phyloP scores from a whole-genome alignment of 2,888 invertebrate genomes.

The Xanthia icteritia region DNA sequence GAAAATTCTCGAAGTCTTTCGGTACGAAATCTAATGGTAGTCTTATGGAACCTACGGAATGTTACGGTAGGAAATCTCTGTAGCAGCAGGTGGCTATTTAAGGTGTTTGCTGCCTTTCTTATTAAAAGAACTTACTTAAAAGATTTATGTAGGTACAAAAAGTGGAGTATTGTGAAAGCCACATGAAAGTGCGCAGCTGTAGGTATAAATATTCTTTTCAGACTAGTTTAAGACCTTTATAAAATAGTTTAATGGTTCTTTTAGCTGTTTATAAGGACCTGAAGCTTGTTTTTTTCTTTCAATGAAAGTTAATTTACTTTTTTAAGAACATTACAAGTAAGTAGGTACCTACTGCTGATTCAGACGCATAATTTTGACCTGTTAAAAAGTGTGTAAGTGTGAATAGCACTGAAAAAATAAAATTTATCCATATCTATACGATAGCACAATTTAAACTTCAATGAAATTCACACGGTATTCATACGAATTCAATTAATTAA shows the following conservation, averaged over 20 bases:
- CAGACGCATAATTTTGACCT: not conserved
- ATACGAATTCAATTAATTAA: constrained; percentile 36
- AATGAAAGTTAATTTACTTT: not conserved
- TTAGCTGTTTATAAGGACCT: constrained; percentile 21
- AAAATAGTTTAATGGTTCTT: constrained; percentile 43
- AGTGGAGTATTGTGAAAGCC: constrained; percentile 41
- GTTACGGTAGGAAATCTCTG: constrained; percentile 42
- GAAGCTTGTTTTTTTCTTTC: not conserved
- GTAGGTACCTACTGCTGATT: not conserved
- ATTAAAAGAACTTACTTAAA: constrained; percentile 54
- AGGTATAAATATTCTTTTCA: constrained; percentile 45
- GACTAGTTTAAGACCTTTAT: constrained; percentile 33
- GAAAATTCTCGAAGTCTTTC: constrained; percentile 19
- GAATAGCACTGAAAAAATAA: not conserved
- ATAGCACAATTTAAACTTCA: too few relatives aligned
- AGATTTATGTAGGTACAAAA: constrained; percentile 41
- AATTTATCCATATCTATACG: not conserved
- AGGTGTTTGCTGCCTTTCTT: constrained; percentile 50
- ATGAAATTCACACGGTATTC: too few relatives aligned
- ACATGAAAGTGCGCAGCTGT: constrained; percentile 38
- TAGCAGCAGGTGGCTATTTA: constrained; percentile 58
- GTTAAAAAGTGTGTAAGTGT: not conserved
- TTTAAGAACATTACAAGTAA: not conserved
- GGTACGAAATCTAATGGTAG: not conserved
- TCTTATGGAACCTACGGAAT: too few relatives aligned